Evolutionary conservation across 2,888 invertebrate species (phyloP).

Genomic region (Athalia circularis): DNA sequence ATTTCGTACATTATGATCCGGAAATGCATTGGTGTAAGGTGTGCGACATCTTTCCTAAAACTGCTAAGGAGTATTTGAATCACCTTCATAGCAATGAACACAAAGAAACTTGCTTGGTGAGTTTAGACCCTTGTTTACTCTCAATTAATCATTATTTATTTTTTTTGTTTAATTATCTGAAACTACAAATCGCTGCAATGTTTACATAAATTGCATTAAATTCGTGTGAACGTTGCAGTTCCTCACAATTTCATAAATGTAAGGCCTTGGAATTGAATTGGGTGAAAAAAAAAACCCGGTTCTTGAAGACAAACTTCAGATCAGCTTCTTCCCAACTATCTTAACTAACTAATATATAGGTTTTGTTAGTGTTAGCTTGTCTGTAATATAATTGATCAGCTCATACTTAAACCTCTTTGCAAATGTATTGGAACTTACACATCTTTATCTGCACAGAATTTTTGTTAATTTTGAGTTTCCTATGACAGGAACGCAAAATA

Average conservation of each 20-base stretch:
- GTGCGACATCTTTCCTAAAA: constrained; percentile 90
- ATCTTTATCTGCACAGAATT: background rate
- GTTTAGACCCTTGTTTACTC: constrained; percentile 50
- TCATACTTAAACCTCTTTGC: too few species aligned
- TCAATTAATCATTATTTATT: constrained; percentile 40
- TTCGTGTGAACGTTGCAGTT: constrained; percentile 16
- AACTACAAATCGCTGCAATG: background rate
- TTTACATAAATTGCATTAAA: constrained; percentile 58
- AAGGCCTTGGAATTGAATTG: background rate
- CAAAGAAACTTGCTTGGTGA: constrained; percentile 76
- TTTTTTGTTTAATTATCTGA: background rate
- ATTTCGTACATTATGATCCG: constrained; percentile 91
- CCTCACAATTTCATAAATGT: background rate
- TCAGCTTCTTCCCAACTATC: background rate
- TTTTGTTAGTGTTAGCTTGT: background rate
- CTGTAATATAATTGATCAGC: background rate
- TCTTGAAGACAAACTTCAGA: background rate
- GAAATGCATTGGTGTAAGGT: constrained; percentile 94
- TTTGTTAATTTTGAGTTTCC: constrained; percentile 55
- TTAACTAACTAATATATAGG: background rate
- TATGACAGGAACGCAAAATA: constrained; percentile 77
- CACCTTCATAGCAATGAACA: constrained; percentile 89
- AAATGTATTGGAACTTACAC: too few species aligned
- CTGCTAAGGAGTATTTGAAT: constrained; percentile 89
- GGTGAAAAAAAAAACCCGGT: background rate